A percentile compares a stretch with the other conserved stretches of the same genome.
phyloP scores from a whole-genome alignment of 2,888 invertebrate genomes.

The Euzetes globulus region DNA sequence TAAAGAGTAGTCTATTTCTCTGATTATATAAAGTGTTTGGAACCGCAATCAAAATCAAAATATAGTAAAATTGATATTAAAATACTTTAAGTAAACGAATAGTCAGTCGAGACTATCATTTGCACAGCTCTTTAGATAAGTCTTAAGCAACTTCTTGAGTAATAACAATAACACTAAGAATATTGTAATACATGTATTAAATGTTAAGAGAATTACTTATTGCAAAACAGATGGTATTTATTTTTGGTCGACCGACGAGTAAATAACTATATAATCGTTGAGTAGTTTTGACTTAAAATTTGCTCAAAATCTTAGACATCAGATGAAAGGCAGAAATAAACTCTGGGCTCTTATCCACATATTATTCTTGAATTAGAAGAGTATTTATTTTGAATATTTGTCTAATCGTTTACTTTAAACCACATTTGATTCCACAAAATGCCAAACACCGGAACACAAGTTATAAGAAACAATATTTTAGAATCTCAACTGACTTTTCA shows the following conservation, averaged over 20 bases:
- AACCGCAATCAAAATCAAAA: slow-evolving; percentile 25
- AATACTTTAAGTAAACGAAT: not conserved
- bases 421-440: not conserved
- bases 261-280: not conserved
- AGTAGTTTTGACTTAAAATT: not conserved
- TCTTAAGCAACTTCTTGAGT: slow-evolving; percentile 12
- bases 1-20: slow-evolving; percentile 18
- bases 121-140: slow-evolving; percentile 21
- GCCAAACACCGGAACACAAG: not conserved
- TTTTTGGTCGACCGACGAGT: not conserved
- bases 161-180: slow-evolving; percentile 1
- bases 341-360: not conserved
- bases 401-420: not conserved
- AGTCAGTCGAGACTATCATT: slow-evolving; percentile 1
- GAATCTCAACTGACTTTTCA: not conserved
- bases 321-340: not conserved
- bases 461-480: not conserved
- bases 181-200: slow-evolving; percentile 1
- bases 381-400: not conserved
- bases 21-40: slow-evolving; percentile 16
- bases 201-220: not conserved
- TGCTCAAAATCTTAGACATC: slow-evolving; percentile 5
- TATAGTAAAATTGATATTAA: not conserved
- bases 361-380: not conserved
- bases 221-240: slow-evolving; percentile 20